A percentile compares a stretch with the other conserved stretches of the same genome.
Conservation (phyloP, 2,888 invertebrate genomes). For the Calephelis perditalis region DNA sequence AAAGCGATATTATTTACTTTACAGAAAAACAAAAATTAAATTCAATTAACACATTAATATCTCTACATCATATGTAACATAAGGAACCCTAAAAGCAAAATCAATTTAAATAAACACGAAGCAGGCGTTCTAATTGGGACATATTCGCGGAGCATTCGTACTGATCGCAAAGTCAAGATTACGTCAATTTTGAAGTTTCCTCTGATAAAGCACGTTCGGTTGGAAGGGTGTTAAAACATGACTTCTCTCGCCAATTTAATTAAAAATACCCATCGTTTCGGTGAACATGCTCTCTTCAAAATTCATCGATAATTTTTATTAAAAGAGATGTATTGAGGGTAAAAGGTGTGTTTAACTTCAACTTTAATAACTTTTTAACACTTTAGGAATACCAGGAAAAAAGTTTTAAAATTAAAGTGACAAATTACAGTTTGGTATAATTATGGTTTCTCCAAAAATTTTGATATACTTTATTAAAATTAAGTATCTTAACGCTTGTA, state of each 20-base stretch:
- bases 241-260: conserved; percentile 53
- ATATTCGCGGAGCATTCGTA: conserved; percentile 60
- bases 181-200: conserved; percentile 61
- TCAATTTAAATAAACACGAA: conserved; percentile 1
- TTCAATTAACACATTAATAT: too few species aligned
- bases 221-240: conserved; percentile 53
- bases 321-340: conserved; percentile 26
- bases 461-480: too few species aligned
- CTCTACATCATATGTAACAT: too few species aligned
- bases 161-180: conserved; percentile 57
- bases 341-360: background rate
- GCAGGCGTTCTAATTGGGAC: conserved; percentile 48
- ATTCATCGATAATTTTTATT: conserved; percentile 21
- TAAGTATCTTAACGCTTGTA: too few species aligned
- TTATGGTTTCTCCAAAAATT: too few species aligned
- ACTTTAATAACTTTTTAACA: too few species aligned
- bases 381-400: too few species aligned
- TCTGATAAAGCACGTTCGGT: conserved; percentile 61
- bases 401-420: too few species aligned
- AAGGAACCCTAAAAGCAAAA: background rate
- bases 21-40: too few species aligned
- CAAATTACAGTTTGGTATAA: too few species aligned
- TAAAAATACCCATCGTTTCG: conserved; percentile 36
- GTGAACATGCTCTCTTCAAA: conserved; percentile 1
- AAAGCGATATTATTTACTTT: too few species aligned